A percentile compares a stretch with the other conserved stretches of the same genome.
Evolutionary conservation across 2,113 vertebrate species (phyloP).

Genomic region (Scytalopus superciliaris): DNA sequence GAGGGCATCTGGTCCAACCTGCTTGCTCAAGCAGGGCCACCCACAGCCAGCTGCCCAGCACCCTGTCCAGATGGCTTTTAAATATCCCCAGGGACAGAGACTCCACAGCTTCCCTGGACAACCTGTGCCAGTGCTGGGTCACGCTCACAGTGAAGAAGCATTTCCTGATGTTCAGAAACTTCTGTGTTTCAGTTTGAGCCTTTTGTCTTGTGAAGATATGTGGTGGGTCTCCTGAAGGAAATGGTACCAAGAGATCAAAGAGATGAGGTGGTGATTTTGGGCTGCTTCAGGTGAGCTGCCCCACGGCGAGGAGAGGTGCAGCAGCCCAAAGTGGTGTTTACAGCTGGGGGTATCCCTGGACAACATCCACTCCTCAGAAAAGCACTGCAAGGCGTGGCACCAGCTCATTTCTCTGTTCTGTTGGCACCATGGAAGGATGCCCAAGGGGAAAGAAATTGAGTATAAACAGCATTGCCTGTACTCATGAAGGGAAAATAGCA

Average conservation of each 20-base stretch:
- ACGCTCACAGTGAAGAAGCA: neutral
- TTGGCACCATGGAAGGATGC: neutral
- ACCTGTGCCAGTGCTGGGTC: neutral
- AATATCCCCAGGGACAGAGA: neutral
- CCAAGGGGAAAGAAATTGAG: neutral
- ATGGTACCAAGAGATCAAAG: neutral
- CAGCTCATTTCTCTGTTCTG: neutral
- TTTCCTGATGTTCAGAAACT: neutral
- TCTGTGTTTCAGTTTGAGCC: neutral
- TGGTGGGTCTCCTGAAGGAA: neutral
- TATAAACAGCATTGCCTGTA: neutral
- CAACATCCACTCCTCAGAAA: neutral
- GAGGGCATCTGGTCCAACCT: neutral
- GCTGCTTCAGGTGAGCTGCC: neutral
- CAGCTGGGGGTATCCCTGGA: neutral
- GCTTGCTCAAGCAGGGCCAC: neutral
- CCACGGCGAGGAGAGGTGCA: neutral
- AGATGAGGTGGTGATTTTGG: neutral
- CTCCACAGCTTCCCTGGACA: neutral
- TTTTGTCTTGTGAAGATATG: neutral
- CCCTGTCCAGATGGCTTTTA: neutral
- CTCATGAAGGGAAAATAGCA: neutral
- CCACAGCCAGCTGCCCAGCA: neutral
- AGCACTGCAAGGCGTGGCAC: rapidly evolving
- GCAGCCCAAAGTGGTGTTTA: neutral